Evolutionary conservation across 2,888 invertebrate genomes (phyloP), one percentile per base, ranked within the genome.

Genomic region (Leptinotarsa rubiginosa): DNA sequence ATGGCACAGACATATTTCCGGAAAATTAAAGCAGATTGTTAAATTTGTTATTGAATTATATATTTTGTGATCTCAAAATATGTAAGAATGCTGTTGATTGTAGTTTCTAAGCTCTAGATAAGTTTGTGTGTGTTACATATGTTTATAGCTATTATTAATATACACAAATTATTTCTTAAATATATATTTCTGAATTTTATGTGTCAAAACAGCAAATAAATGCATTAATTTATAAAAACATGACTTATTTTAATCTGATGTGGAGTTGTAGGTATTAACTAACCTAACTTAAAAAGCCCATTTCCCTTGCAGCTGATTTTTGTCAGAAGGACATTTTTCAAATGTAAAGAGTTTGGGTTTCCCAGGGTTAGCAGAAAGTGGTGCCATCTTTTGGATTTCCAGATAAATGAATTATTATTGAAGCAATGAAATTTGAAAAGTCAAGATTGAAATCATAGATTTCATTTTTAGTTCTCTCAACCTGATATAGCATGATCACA

Each of bases 31-130:
- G 74, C 74, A 75, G 81, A 85, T 86, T 86, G 86, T 87, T 87
- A 83, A 85, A 87, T 87, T 87, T 87, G 86, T 87, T 86, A 86
- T 84, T 85, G 84, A 86, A 83, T 84, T 86, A 86, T 87, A 85
- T 87, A 86, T 87, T 88, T 88, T 88, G 87, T 88, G 88, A 88
- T 88, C 88, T 88, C 88, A 88, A 87, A 87, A 87, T 86, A 86
- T 86, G 86, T 86, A 86, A 85, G 84, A 82, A 86, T 86, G 85
- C 85, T 85, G 86, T 86, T 87, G 85, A 86, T 83, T 84, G 83
- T 84, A 84, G 82, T 81, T 82, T 81, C 76, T 79, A 82, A 79
- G 75, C 75, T 82, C 82, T 85, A 84, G 81, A 84, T 85, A 86
- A 81, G 84, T 83, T 84, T 84, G 85, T 85, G 86, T 85, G 85